phyloP scores from a whole-genome alignment of 2,888 invertebrate species.

The Limnephilus lunatus region DNA sequence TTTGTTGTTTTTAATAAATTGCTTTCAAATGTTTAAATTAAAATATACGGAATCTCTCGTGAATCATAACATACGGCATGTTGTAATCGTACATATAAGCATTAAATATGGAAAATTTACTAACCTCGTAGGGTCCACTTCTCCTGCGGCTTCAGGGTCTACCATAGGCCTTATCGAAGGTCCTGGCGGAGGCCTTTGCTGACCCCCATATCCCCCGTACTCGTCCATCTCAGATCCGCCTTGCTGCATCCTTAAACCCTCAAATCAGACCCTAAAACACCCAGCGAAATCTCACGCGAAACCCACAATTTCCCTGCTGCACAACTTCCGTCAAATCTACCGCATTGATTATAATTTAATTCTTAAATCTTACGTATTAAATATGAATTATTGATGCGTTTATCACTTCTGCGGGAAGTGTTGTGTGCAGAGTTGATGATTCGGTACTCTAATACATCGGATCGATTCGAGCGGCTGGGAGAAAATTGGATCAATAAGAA shows the following conservation, averaged over 20 bases:
- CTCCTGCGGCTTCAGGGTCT: constrained; percentile 89
- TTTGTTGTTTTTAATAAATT: background rate
- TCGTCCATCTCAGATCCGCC: constrained; percentile 59
- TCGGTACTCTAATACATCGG: constrained; percentile 16
- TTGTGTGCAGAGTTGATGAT: background rate
- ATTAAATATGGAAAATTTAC: background rate
- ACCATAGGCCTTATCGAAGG: constrained; percentile 82
- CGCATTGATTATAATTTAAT: background rate
- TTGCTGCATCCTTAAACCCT: constrained; percentile 37
- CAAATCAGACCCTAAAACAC: background rate
- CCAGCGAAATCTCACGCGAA: background rate
- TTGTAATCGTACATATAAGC: background rate
- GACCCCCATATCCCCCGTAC: constrained; percentile 62
- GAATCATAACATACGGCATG: background rate
- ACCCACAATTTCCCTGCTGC: background rate
- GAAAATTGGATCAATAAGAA: constrained; percentile 58
- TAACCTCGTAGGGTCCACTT: constrained; percentile 88
- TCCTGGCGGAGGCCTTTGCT: constrained; percentile 68
- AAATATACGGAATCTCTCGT: background rate
- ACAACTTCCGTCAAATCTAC: background rate
- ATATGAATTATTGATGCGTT: background rate
- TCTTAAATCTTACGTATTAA: background rate
- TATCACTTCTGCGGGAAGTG: constrained; percentile 4
- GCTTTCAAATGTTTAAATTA: background rate
- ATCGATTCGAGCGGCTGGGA: constrained; percentile 58